Conservation (phyloP, 2,888 invertebrate species). For the Ochropleura plecta region DNA sequence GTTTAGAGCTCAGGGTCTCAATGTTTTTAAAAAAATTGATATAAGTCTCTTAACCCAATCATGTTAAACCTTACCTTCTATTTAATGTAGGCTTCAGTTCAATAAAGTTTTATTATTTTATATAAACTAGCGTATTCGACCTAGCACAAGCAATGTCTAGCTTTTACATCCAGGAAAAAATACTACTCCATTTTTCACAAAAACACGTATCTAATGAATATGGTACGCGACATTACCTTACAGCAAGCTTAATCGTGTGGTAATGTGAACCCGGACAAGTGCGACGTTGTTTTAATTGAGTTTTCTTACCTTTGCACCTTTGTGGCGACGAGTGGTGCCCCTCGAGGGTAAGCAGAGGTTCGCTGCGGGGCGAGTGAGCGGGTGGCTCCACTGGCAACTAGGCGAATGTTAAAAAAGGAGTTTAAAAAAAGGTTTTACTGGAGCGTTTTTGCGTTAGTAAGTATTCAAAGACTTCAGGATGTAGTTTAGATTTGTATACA, state of each 20-base stretch:
- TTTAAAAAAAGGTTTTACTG: neutral
- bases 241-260: constrained; percentile 78
- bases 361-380: constrained; percentile 51
- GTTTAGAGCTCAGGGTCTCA: no score
- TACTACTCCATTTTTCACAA: neutral
- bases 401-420: constrained; percentile 9
- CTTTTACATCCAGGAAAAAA: neutral
- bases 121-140: no score
- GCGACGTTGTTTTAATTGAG: constrained; percentile 85
- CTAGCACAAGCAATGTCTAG: neutral
- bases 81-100: no score
- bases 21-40: no score
- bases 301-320: constrained; percentile 83
- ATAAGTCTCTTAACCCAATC: no score
- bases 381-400: constrained; percentile 55
- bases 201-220: constrained; percentile 49
- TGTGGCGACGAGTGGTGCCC: constrained; percentile 77
- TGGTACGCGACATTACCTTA: constrained; percentile 58
- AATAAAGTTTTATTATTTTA: no score
- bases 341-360: constrained; percentile 63
- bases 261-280: constrained; percentile 77
- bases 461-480: neutral
- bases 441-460: neutral
- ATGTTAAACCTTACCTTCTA: no score
- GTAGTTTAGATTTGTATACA: neutral